Base-by-base conservation (phyloP, 2,113 vertebrate genomes). In the Apodemus speciosus region DNA sequence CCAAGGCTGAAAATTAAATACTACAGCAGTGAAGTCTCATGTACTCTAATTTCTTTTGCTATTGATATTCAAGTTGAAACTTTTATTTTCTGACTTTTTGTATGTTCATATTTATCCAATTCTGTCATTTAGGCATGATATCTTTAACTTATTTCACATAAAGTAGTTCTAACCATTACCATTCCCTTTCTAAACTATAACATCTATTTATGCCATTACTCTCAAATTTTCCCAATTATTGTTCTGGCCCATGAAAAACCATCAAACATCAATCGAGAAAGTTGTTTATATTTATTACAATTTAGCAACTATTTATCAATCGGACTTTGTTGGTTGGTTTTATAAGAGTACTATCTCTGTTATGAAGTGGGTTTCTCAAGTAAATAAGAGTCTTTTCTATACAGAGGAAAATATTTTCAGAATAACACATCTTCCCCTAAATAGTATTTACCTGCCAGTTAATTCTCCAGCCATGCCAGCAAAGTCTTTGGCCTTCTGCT, bases 71-170 rank as follows among this genome's bases (percentile, higher is more conserved):
- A 49, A 71, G 43, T 56, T 43, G 9, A 62, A 46, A 62, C 0
- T 60, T 85, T 83, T 27, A 40, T 76, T 35, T 1, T 89, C 3
- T 62, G 10, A 88, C 14, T 2, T 60, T 75, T 46, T 77, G 1
- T 35, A 38, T 53, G 30, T 35, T 75, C 6, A 15, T 66, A 7
- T 71, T 16, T 86, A n/a, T 66, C 7, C 5, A 92, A 53, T 69
- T 13, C 15, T 81, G 1, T 53, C 69, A 9, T 89, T 53, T 66
- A 30, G 35, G 53, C 62, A 32, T 66, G 6, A 79, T 43, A 81
- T 94, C 1, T 90, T 94, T 92, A 53, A 43, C 66, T 53, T 80
- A 40, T 25, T 89, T 23, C 10, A 23, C 25, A 46, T 38, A 95
- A 88, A 83, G 0, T 2, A 58, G 46, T 27, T 7, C 25, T 84